These are phyloP conservation scores for Falco peregrinus DNA, from an alignment of 2,797 vertebrate species.

Conservation along the genomic window DNA sequence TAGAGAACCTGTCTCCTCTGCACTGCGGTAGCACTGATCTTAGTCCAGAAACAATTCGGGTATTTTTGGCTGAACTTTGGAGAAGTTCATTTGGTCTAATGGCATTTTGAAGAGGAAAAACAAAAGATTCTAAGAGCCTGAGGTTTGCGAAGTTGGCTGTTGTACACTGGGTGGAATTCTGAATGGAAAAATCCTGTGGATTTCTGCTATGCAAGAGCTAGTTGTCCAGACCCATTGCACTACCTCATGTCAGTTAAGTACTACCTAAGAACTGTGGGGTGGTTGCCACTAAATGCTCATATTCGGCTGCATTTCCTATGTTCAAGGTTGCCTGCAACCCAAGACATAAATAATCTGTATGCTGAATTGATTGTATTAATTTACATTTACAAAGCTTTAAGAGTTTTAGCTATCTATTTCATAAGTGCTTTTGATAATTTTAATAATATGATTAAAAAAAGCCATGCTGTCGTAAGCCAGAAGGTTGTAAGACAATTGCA, in stretches of 20 bases:
- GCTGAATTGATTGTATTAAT: background rate
- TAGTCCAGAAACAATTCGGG: background rate
- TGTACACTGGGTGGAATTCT: background rate
- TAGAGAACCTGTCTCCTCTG: conserved; percentile 8
- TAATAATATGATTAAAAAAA: background rate
- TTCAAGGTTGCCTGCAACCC: background rate
- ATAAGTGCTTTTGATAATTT: background rate
- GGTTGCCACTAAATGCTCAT: background rate
- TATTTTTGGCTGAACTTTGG: conserved; percentile 6
- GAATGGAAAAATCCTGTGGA: conserved; percentile 46
- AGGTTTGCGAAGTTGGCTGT: conserved; percentile 37
- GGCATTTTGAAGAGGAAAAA: conserved; percentile 48
- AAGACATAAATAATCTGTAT: background rate
- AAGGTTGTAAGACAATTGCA: background rate
- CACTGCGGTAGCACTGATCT: conserved; percentile 8
- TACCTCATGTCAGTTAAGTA: background rate
- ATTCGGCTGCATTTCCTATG: background rate
- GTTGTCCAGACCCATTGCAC: background rate
- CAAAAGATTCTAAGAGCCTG: conserved; percentile 8
- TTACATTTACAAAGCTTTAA: background rate
- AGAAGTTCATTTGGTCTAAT: conserved; percentile 25
- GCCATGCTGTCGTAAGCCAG: background rate
- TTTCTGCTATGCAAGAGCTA: background rate
- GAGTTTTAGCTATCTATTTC: background rate
- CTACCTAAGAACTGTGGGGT: background rate